Conservation (phyloP, 2,113 vertebrate genomes). For the Leptosomus discolor region DNA sequence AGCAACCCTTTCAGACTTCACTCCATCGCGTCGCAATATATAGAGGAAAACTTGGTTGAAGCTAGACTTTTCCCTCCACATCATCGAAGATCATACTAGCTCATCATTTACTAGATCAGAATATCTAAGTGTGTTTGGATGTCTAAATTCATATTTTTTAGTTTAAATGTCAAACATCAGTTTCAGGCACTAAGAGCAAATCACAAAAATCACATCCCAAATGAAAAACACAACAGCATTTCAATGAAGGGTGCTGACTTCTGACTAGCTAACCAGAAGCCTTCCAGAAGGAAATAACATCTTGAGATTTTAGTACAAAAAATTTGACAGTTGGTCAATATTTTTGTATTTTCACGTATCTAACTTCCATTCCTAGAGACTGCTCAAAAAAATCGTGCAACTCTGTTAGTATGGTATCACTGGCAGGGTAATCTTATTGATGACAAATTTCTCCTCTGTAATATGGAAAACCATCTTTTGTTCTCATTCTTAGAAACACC, state of each 20-base stretch:
- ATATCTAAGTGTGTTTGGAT: not conserved
- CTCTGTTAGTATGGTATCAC: not conserved
- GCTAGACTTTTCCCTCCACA: not conserved
- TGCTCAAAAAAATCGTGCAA: not conserved
- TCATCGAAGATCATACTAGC: not conserved
- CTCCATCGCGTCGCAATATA: not conserved
- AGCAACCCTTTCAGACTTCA: not conserved
- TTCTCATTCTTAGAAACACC: not conserved
- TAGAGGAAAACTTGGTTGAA: not conserved
- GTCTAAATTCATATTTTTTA: not conserved
- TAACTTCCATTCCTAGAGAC: not conserved
- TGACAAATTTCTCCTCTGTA: not conserved
- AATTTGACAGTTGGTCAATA: not conserved
- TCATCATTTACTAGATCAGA: not conserved
- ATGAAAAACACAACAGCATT: not conserved
- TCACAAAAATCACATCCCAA: not conserved
- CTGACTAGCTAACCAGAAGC: not conserved
- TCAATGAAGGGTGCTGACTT: not conserved
- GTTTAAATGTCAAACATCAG: not conserved
- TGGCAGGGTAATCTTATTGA: not conserved
- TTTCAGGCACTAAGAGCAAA: not conserved
- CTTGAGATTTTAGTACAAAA: not conserved
- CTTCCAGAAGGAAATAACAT: not conserved
- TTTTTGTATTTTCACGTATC: not conserved
- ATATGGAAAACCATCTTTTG: not conserved